phyloP scores from a whole-genome alignment of 2,113 vertebrate genomes.

The Procavia capensis region DNA sequence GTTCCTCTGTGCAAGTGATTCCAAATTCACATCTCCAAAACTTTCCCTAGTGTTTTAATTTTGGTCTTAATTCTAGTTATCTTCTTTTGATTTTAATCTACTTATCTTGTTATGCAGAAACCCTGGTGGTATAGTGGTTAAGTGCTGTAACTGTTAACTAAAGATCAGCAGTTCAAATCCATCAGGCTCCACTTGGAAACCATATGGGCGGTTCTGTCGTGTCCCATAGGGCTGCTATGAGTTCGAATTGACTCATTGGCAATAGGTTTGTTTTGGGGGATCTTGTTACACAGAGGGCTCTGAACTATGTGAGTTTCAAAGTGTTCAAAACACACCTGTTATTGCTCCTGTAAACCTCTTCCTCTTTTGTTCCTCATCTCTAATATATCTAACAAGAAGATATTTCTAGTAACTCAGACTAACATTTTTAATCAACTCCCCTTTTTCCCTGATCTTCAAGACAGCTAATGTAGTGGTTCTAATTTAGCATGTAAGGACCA shows the following conservation, averaged over 20 bases:
- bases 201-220: no score
- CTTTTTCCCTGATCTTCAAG: background rate
- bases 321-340: background rate
- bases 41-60: background rate
- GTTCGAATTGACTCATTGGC: no score
- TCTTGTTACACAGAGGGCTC: background rate
- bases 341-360: background rate
- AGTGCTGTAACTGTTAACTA: no score
- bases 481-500: background rate
- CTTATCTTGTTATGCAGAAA: no score
- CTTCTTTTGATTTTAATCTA: background rate
- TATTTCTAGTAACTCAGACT: background rate
- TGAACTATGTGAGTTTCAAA: background rate
- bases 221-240: no score
- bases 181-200: no score
- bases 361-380: background rate
- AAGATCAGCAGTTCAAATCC: no score
- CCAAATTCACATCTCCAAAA: background rate
- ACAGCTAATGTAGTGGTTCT: background rate
- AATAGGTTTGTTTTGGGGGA: no score
- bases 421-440: background rate
- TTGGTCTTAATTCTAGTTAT: background rate
- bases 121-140: no score
- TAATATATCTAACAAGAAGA: background rate
- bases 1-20: background rate